Conservation (phyloP, 2,113 vertebrate genomes). For the Vidua chalybeata region DNA sequence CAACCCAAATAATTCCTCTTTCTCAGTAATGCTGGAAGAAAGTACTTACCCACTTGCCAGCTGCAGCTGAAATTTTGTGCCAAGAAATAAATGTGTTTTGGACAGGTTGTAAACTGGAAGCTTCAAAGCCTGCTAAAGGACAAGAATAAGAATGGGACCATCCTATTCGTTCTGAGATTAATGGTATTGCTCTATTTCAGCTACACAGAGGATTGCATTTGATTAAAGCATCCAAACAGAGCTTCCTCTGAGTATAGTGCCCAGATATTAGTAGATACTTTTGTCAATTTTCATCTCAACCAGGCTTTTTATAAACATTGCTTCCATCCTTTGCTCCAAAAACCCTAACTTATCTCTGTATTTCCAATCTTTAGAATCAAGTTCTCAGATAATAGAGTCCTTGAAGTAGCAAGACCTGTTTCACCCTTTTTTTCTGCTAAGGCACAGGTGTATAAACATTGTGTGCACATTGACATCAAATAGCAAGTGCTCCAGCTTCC, state of each 20-base stretch:
- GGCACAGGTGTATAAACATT: not conserved
- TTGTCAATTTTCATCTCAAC: not conserved
- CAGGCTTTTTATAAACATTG: not conserved
- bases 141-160: not conserved
- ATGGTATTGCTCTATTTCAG: not conserved
- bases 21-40: slow-evolving; percentile 5
- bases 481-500: not conserved
- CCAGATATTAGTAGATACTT: not conserved
- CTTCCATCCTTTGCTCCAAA: not conserved
- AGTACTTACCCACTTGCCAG: slow-evolving; percentile 43
- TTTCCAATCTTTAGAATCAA: not conserved
- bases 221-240: not conserved
- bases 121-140: not conserved
- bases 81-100: slow-evolving; percentile 57
- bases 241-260: not conserved
- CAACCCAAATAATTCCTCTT: slow-evolving; percentile 58
- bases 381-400: not conserved
- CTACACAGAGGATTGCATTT: not conserved
- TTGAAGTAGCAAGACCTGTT: not conserved
- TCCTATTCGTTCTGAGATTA: not conserved
- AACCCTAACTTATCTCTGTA: not conserved
- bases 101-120: slow-evolving; percentile 47
- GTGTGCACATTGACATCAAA: not conserved
- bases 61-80: slow-evolving; percentile 35
- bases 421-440: not conserved